Conservation (phyloP, 2,888 invertebrate species). For the Drosophila paucipuncta region DNA sequence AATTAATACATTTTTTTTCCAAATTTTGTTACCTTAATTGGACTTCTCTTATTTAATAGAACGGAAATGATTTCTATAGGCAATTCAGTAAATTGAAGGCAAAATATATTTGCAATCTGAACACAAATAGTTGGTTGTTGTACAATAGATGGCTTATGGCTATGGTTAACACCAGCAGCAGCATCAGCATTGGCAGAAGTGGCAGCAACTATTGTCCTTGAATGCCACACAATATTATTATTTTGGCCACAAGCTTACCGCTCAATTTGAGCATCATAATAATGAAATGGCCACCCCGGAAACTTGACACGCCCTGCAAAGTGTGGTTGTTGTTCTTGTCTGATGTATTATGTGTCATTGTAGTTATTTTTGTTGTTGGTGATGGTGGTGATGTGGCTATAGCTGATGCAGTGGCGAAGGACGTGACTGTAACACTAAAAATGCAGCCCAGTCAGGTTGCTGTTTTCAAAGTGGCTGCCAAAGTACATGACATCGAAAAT, state of each 20-base stretch:
- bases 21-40: not conserved
- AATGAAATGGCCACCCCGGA: conserved; percentile 48
- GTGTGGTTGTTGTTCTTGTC: conserved; percentile 23
- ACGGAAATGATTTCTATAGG: not conserved
- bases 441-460: conserved; percentile 35
- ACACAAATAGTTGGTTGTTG: conserved; percentile 4
- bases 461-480: conserved; percentile 29
- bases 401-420: conserved; percentile 53
- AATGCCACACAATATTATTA: conserved; percentile 48
- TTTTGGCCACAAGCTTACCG: conserved; percentile 54
- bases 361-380: conserved; percentile 19
- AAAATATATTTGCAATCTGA: conserved; percentile 1
- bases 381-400: conserved; percentile 25
- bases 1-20: not conserved
- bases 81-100: not conserved
- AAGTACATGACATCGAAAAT: conserved; percentile 72
- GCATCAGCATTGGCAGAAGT: not conserved
- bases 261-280: conserved; percentile 75
- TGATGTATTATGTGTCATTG: conserved; percentile 5
- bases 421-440: conserved; percentile 75
- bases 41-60: not conserved
- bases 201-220: conserved; percentile 23
- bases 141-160: conserved; percentile 14
- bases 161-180: not conserved
- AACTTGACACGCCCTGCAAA: conserved; percentile 46